Evolutionary conservation across 2,888 invertebrate species (phyloP), one percentile per base, ranked within the genome.

Genomic region (Pimpla rufipes): DNA sequence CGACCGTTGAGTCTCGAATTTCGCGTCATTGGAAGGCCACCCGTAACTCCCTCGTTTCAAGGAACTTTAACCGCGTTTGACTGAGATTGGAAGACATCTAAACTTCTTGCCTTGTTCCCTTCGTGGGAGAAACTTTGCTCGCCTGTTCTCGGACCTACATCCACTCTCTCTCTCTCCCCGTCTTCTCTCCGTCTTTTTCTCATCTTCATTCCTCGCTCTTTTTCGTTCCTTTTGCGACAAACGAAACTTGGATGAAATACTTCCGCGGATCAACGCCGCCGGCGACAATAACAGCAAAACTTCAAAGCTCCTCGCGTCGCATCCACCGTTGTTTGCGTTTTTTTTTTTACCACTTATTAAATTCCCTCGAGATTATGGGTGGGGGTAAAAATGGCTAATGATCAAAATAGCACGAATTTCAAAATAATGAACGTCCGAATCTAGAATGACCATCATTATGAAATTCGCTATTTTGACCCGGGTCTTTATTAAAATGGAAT

Each of bases 31-130:
- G 78, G 59, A 77, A 82, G 75, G 57, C 47, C 62, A 55, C 55
- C 62, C 68, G 81, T 75, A 80, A 79, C 75, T 79, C 45, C 23
- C 75, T 77, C 79, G 80, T 82, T 83, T 76, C 78, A 47, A 55
- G 21, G 62, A 85, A 83, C 74, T 86, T 86, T 76, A 82, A 80
- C 79, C 70, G 76, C 77, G 79, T 84, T 86, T 86, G 83, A 84
- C 74, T 79, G 77, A 82, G 76, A 86, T 83, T 83, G 76, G 81
- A 79, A 75, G 77, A 83, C 79, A 80, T 66, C 79, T 40, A 80
- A 85, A 83, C 74, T 85, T 79, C 66, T 79, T 79, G 21, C 66
- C 80, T 57, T 40, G 16, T 74, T 78, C 64, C 18, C 52, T 66
- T 66, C 55, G 64, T 18, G 47, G n/a, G 45, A 47, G 35, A 73